Evolutionary conservation across 2,797 vertebrate genomes (phyloP).

Genomic region (Rousettus madagascariensis): DNA sequence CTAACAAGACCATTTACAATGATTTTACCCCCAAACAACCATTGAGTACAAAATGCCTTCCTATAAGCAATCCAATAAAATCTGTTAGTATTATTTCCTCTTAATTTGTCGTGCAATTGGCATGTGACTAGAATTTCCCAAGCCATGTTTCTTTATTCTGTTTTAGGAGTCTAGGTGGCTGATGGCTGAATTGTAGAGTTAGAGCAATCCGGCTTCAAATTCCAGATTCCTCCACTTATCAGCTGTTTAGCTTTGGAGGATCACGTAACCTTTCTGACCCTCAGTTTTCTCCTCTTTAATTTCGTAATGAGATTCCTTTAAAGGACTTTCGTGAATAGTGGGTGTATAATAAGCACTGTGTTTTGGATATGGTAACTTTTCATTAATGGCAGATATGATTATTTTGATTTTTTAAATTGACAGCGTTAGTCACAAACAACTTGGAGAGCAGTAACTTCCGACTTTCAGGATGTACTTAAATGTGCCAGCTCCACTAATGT

Average conservation of each 20-base stretch:
- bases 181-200: neutral
- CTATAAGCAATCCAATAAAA: conserved; percentile 58
- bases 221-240: neutral
- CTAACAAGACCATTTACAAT: neutral
- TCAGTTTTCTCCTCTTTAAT: neutral
- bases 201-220: neutral
- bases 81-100: conserved; percentile 45
- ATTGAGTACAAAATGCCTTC: conserved; percentile 39
- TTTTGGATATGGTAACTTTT: neutral
- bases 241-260: neutral
- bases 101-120: conserved; percentile 56
- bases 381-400: neutral
- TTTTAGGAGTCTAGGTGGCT: neutral
- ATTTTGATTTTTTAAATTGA: conserved; percentile 4
- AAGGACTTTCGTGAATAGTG: neutral
- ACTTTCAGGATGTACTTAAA: conserved; percentile 25
- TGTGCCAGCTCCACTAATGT: neutral
- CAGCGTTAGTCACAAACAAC: neutral
- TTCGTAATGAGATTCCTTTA: neutral
- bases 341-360: neutral
- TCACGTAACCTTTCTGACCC: neutral
- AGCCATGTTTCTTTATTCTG: neutral
- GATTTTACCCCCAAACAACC: conserved; percentile 47
- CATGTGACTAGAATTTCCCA: conserved; percentile 35
- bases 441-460: neutral